phyloP scores from a whole-genome alignment of 2,888 invertebrate species.

The Drosophila vallismaia region DNA sequence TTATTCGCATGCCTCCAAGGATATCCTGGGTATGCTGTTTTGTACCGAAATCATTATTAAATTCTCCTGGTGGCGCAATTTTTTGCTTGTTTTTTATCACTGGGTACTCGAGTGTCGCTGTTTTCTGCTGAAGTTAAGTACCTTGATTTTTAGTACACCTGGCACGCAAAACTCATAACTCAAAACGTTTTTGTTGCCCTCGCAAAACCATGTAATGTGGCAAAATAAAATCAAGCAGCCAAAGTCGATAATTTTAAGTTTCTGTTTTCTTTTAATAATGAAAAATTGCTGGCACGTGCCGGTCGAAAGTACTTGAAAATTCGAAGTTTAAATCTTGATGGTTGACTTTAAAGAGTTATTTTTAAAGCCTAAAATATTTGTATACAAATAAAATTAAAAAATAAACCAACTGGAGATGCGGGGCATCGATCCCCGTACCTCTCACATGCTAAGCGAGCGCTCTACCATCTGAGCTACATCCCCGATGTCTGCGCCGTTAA shows the following conservation, averaged over 20 bases:
- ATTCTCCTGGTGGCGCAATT: not conserved
- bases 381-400: not conserved
- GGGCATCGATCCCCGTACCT: constrained; percentile 84
- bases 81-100: not conserved
- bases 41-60: not conserved
- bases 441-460: constrained; percentile 84
- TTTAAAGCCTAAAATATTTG: not conserved
- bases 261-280: constrained; percentile 69
- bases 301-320: not conserved
- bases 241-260: constrained; percentile 49
- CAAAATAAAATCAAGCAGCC: constrained; percentile 69
- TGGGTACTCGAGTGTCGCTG: constrained; percentile 30
- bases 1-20: constrained; percentile 22
- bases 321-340: not conserved
- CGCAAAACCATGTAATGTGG: constrained; percentile 67
- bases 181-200: constrained; percentile 52
- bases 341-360: too few relatives aligned
- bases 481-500: constrained; percentile 54
- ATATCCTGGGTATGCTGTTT: constrained; percentile 8
- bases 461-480: constrained; percentile 84
- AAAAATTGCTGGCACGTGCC: constrained; percentile 80
- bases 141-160: constrained; percentile 66
- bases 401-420: constrained; percentile 79
- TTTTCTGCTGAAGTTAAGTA: not conserved
- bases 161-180: constrained; percentile 74